Base-by-base conservation (phyloP, 1,140 invertebrate genomes). In the Galleria mellonella region DNA sequence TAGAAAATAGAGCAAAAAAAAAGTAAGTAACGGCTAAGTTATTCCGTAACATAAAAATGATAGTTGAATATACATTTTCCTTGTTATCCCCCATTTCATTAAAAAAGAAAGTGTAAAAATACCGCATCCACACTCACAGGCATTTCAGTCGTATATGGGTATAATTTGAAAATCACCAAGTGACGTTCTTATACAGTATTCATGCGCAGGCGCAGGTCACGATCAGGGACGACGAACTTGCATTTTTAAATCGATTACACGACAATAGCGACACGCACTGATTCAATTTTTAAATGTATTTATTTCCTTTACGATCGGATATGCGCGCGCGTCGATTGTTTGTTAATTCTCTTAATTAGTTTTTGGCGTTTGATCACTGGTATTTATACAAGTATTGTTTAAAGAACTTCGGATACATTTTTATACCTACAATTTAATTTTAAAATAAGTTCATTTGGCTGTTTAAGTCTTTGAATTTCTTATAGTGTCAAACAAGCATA, bases 191-290 rank as follows among this genome's bases (percentile, higher is more conserved):
- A 63, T 70, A 76, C 72, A 76, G 51, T 76, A 81, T 81, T 63
- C 72, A 81, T 81, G 69, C 59, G 68, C n/a, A n/a, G 44, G 58
- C 63, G 53, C 69, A 63, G 76, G 76, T 83, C 78, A 83, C 72
- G 78, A 77, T 77, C 76, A 81, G 64, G 75, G 71, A 57, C 72
- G 56, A 52, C 63, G 71, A 78, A 79, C 79, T 72, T 67, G 66
- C 68, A 69, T 81, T 82, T 79, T 79, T 75, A 76, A 62, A 67
- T 66, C 58, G 53, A 68, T 72, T 67, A 70, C 56, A 50, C 48
- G 49, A 57, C 55, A 60, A 58, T 55, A 52, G 50, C 38, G 39
- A 17, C 31, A 48, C 50, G 47, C 40, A 52, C 53, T 51, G 40
- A 52, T 50, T 55, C 49, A 29, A 51, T 64, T 64, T 62, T 59